Evolutionary conservation across 2,797 vertebrate species (phyloP).

Genomic region (Alfaro cultratus): DNA sequence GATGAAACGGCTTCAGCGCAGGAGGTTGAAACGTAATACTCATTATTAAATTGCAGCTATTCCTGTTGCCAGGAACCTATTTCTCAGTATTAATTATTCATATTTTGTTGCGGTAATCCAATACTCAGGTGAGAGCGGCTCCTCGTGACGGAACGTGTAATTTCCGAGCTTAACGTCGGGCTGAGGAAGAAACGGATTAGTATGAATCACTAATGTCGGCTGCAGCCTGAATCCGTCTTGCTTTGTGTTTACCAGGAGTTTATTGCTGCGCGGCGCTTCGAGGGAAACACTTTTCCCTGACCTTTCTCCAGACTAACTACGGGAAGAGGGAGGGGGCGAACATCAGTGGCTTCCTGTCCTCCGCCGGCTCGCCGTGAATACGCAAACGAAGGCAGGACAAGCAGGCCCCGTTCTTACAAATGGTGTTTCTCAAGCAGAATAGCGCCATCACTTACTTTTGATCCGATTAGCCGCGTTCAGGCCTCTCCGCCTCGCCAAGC

Average conservation of each 20-base stretch:
- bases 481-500: conserved; percentile 40
- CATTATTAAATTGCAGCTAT: conserved; percentile 96
- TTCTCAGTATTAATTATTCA: conserved; percentile 99
- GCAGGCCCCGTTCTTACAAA: conserved; percentile 62
- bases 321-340: conserved; percentile 13
- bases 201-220: conserved; percentile 78
- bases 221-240: conserved; percentile 72
- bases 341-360: conserved; percentile 18
- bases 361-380: conserved; percentile 38
- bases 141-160: conserved; percentile 87
- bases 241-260: conserved; percentile 78
- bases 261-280: conserved; percentile 73
- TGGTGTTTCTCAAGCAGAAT: conserved; percentile 56
- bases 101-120: conserved; percentile 97
- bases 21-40: conserved; percentile 85
- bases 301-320: conserved; percentile 59
- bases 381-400: conserved; percentile 25
- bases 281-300: conserved; percentile 75
- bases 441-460: conserved; percentile 71
- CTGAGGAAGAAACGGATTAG: conserved; percentile 75
- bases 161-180: conserved; percentile 93
- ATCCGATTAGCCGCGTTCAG: conserved; percentile 62
- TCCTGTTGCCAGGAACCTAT: conserved; percentile 96
- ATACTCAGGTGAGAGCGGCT: conserved; percentile 95
- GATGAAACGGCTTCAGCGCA: conserved; percentile 65